Evolutionary conservation across 2,888 invertebrate species (phyloP).

Genomic region (Trisateles emortualis): DNA sequence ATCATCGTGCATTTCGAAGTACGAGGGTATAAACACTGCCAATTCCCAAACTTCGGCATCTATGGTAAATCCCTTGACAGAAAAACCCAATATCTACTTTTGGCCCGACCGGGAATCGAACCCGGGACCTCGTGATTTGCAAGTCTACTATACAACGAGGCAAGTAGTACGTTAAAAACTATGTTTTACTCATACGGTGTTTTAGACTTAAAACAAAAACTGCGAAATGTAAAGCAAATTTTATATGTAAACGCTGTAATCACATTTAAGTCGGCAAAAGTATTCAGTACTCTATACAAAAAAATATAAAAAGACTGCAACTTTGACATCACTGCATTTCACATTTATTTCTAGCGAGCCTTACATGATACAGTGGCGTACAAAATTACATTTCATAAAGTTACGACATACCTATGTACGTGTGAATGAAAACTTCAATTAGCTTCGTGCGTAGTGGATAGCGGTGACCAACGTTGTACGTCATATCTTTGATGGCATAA

Average conservation of each 20-base stretch:
- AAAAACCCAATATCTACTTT: too few relatives aligned
- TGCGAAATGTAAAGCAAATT: background rate
- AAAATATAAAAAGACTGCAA: background rate
- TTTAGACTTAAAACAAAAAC: too few relatives aligned
- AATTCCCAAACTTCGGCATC: too few relatives aligned
- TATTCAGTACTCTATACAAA: background rate
- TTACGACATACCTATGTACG: constrained; percentile 15
- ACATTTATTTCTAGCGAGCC: background rate
- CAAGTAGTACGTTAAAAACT: too few relatives aligned
- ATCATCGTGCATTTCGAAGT: too few relatives aligned
- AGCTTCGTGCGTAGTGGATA: constrained; percentile 30
- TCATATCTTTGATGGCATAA: constrained; percentile 49
- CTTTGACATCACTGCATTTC: background rate
- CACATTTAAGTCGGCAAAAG: background rate
- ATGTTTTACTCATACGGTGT: too few relatives aligned
- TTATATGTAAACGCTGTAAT: background rate
- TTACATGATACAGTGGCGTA: constrained; percentile 9
- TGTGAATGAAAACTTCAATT: constrained; percentile 61
- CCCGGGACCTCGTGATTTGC: too few relatives aligned
- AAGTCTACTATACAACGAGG: too few relatives aligned
- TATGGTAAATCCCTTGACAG: too few relatives aligned
- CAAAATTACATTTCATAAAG: constrained; percentile 24
- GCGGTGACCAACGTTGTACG: constrained; percentile 42
- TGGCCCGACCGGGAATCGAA: too few relatives aligned
- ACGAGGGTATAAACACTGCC: too few relatives aligned